Conservation (phyloP, 2,888 invertebrate species). For the Prosapia bicincta region DNA sequence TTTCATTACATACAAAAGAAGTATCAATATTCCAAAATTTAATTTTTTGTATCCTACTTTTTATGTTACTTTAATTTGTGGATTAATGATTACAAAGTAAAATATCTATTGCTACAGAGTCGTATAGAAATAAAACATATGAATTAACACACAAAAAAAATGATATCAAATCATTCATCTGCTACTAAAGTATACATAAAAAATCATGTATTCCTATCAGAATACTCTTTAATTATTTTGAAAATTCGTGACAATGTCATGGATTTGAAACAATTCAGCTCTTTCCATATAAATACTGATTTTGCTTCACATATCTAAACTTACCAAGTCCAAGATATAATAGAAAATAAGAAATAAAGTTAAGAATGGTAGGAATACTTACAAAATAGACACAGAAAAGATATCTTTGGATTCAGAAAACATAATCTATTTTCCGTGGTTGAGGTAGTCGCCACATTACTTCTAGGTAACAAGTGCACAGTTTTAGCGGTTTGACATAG, state of each 20-base stretch:
- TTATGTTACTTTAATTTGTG: too few species aligned
- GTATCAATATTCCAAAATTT: too few species aligned
- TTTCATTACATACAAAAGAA: too few species aligned
- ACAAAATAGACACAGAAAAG: not conserved
- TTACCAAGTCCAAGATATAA: not conserved
- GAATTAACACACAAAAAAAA: not conserved
- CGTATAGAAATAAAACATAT: too few species aligned
- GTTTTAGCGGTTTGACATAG: not conserved
- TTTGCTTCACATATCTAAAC: not conserved
- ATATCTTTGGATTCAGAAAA: not conserved
- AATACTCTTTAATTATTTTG: not conserved
- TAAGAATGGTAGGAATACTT: not conserved
- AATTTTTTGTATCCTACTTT: too few species aligned
- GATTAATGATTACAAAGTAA: too few species aligned
- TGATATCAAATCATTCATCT: not conserved
- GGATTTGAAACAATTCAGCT: not conserved
- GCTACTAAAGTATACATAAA: not conserved
- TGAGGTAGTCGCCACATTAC: not conserved
- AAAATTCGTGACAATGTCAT: not conserved
- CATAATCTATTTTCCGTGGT: not conserved
- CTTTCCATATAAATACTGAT: not conserved
- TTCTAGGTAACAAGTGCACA: not conserved
- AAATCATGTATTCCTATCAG: not conserved
- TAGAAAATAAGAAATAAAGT: not conserved
- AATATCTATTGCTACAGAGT: too few species aligned